Base-by-base conservation (phyloP, 2,797 vertebrate species). In the Otolemur crassicaudatus region DNA sequence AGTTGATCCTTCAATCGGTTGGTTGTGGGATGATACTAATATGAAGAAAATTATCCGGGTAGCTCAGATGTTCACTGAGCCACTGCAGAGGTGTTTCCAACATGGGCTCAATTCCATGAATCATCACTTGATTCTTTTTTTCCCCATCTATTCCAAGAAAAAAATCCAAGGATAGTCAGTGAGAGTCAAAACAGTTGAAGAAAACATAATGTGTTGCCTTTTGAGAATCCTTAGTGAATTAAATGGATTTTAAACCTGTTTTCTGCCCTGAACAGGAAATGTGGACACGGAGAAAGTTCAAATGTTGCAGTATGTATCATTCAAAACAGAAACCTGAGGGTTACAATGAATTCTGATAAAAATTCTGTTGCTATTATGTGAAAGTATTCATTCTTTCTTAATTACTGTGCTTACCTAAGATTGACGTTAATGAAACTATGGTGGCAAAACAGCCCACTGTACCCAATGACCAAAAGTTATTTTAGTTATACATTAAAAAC, bases 41-140 rank as follows among this genome's bases (percentile, higher is more conserved):
- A 98, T 99, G 99, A 96, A 99, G 99, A 98, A 99, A 99, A 99
- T 99, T 99, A 99, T 99, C 99, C 0, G 99, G 99, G 98, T 99
- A 99, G 98, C 99, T 99, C 98, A 99, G 99, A 98, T 99, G 99
- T 98, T 99, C 99, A 2, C 99, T 99, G 96, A 99, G 99, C 99
- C 99, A 99, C 98, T 99, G 99, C 87, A 99, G 81, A 87, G 99
- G 99, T 5, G 99, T 99, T 98, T 99, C 99, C 98, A 99, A 98
- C 98, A 99, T 98, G 11, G 99, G 99, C 90, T 99, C 99, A 83
- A 99, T 99, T 75, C 99, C 99, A 80, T 99, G 99, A 98, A 99
- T 99, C 98, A 99, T 98, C 94, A 99, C 99, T 98, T 99, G 99
- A 98, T 98, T 99, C 97, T 99, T 99, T 98, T 99, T 99, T 97